Evolutionary conservation across 2,113 vertebrate species (phyloP).

Genomic region (Sorex fumeus): DNA sequence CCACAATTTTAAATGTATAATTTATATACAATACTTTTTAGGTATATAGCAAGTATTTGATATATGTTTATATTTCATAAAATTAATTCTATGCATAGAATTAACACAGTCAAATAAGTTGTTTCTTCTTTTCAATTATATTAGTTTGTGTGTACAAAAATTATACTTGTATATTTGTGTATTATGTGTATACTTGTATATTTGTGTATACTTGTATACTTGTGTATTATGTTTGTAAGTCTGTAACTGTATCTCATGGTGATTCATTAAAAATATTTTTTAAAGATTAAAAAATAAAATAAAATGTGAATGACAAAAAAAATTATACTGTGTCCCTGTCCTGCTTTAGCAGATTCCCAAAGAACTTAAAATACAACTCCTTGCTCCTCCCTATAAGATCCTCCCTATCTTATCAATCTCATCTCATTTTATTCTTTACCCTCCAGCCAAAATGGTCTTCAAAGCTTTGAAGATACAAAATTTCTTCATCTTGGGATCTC

Average conservation of each 20-base stretch:
- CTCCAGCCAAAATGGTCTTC: too few species aligned
- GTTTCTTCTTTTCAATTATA: background rate
- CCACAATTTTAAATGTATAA: background rate
- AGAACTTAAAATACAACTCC: constrained; percentile 43
- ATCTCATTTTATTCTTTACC: constrained; percentile 18
- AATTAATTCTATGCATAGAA: background rate
- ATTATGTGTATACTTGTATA: too few species aligned
- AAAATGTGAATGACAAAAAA: background rate
- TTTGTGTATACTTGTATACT: too few species aligned
- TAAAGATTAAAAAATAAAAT: too few species aligned
- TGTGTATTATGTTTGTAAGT: too few species aligned
- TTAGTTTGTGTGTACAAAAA: too few species aligned
- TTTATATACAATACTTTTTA: background rate
- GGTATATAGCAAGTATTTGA: background rate
- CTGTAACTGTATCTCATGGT: too few species aligned
- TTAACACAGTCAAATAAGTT: background rate
- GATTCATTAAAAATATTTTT: too few species aligned
- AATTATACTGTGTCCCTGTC: background rate
- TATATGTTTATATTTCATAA: background rate
- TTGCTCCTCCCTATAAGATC: constrained; percentile 16
- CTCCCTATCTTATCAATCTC: background rate
- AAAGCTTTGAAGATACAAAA: constrained; percentile 42
- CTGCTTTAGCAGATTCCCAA: constrained; percentile 50
- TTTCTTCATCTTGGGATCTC: background rate
- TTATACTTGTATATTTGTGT: too few species aligned